phyloP scores from a whole-genome alignment of 2,113 vertebrate species.

The Macquaria ambigua region DNA sequence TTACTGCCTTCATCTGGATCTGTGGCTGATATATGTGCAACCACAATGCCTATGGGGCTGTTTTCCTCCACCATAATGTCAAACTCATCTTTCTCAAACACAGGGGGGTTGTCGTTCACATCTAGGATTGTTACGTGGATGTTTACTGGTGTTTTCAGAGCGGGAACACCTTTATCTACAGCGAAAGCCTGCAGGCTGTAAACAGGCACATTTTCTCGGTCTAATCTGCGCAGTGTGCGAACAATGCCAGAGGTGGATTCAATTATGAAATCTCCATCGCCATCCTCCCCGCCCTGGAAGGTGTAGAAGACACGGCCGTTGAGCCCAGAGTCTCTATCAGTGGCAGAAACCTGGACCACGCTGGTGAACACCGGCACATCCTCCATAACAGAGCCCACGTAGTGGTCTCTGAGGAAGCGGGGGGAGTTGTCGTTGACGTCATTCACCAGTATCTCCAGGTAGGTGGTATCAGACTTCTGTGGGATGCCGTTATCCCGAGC shows the following conservation, averaged over 20 bases:
- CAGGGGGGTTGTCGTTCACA: slow-evolving; percentile 95
- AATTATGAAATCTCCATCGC: slow-evolving; percentile 94
- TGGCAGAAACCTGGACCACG: slow-evolving; percentile 94
- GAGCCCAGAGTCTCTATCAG: slow-evolving; percentile 92
- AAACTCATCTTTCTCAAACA: slow-evolving; percentile 95
- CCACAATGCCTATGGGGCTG: slow-evolving; percentile 94
- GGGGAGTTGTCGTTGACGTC: slow-evolving; percentile 96
- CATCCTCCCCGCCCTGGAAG: slow-evolving; percentile 94
- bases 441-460: slow-evolving; percentile 95
- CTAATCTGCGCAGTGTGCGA: slow-evolving; percentile 91
- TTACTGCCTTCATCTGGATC: slow-evolving; percentile 97
- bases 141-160: slow-evolving; percentile 88
- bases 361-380: slow-evolving; percentile 94
- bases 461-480: slow-evolving; percentile 97
- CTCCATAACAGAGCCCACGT: slow-evolving; percentile 92
- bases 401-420: slow-evolving; percentile 91
- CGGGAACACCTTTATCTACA: slow-evolving; percentile 92
- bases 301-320: slow-evolving; percentile 96
- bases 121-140: slow-evolving; percentile 92
- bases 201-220: slow-evolving; percentile 92
- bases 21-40: slow-evolving; percentile 91
- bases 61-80: slow-evolving; percentile 97
- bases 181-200: slow-evolving; percentile 90
- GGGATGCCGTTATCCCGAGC: slow-evolving; percentile 96
- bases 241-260: slow-evolving; percentile 97